Evolutionary conservation across 2,888 invertebrate genomes (phyloP).

Genomic region (Augiades crinisus): DNA sequence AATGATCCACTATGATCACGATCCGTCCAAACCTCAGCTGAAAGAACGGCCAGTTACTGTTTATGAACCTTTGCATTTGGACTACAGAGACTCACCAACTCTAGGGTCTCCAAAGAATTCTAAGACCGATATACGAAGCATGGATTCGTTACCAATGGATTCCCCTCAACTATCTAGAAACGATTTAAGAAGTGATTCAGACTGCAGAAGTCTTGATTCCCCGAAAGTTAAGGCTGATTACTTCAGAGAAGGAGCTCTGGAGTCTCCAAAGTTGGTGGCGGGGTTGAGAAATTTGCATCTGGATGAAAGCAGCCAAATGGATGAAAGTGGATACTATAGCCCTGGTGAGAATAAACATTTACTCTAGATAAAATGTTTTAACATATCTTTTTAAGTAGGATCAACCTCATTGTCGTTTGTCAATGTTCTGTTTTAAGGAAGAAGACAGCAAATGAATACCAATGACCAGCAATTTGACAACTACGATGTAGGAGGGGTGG

Average conservation of each 20-base stretch:
- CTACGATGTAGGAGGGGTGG: slow-evolving; percentile 57
- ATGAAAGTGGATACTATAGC: slow-evolving; percentile 75
- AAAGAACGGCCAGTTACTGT: slow-evolving; percentile 71
- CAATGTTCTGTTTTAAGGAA: slow-evolving; percentile 55
- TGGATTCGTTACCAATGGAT: slow-evolving; percentile 72
- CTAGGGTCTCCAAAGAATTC: slow-evolving; percentile 70
- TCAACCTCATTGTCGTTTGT: too few species aligned
- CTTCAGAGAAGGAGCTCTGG: slow-evolving; percentile 61
- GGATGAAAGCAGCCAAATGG: slow-evolving; percentile 75
- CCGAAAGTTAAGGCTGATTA: slow-evolving; percentile 69
- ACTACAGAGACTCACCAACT: slow-evolving; percentile 67
- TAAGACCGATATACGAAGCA: slow-evolving; percentile 62
- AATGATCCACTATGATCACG: slow-evolving; percentile 78
- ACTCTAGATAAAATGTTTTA: background rate
- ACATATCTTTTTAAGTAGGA: too few species aligned
- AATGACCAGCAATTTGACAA: slow-evolving; percentile 62
- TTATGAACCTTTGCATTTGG: slow-evolving; percentile 70
- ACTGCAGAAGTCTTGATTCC: slow-evolving; percentile 67
- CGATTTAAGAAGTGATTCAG: slow-evolving; percentile 66
- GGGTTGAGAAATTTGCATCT: slow-evolving; percentile 68
- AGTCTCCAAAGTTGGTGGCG: slow-evolving; percentile 67
- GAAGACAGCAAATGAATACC: slow-evolving; percentile 48
- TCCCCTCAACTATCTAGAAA: slow-evolving; percentile 67
- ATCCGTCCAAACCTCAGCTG: slow-evolving; percentile 60
- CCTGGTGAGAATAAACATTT: slow-evolving; percentile 48